Conservation (phyloP, 1,140 invertebrate genomes). For the Anagrus nilaparvatae region DNA sequence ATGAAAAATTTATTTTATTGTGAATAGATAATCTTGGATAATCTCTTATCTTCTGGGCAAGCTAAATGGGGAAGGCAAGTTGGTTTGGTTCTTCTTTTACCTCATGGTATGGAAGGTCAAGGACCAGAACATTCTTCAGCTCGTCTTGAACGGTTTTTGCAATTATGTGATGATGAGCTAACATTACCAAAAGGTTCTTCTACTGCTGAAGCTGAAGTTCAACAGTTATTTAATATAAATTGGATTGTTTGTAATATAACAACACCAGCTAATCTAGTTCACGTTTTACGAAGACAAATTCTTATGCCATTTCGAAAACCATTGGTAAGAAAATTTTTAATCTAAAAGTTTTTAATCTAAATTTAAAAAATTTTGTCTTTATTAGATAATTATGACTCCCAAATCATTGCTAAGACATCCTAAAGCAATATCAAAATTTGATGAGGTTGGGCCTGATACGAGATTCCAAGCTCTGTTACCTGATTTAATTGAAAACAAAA, state of each 20-base stretch:
- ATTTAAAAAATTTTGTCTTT: not conserved
- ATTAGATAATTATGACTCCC: conserved; percentile 58
- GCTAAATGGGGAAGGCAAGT: conserved; percentile 77
- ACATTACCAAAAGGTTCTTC: conserved; percentile 44
- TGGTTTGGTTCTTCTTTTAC: conserved; percentile 72
- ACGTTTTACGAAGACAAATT: conserved; percentile 75
- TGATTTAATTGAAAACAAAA: conserved; percentile 47
- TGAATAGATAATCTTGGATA: conserved; percentile 73
- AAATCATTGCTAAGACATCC: conserved; percentile 69
- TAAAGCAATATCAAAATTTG: conserved; percentile 57
- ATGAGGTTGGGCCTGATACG: conserved; percentile 49
- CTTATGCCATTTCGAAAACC: conserved; percentile 73
- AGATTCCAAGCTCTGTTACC: conserved; percentile 44
- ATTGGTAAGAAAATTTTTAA: conserved; percentile 48
- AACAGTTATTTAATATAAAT: conserved; percentile 70
- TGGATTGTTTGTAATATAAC: conserved; percentile 75
- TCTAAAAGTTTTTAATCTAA: not conserved
- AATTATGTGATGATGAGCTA: conserved; percentile 68
- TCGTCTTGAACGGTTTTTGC: conserved; percentile 71
- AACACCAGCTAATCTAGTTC: conserved; percentile 79
- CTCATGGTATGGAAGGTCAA: conserved; percentile 85
- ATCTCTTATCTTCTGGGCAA: conserved; percentile 70
- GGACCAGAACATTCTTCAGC: conserved; percentile 82
- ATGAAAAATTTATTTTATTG: too few species aligned
- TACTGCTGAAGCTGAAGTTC: conserved; percentile 19